phyloP scores from a whole-genome alignment of 2,113 vertebrate species.

The Paracanthobrama guichenoti region DNA sequence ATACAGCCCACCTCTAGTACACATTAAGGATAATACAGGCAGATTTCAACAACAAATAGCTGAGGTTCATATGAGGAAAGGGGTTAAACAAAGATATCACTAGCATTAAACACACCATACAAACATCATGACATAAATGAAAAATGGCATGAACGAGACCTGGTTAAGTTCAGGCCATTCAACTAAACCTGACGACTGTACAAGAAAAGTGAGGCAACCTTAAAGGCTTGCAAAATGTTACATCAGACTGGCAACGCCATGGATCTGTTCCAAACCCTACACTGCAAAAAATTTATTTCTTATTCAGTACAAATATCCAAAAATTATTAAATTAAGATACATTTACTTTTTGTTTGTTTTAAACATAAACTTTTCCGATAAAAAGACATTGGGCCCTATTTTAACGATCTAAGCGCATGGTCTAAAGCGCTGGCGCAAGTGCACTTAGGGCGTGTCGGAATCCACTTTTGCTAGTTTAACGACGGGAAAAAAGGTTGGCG shows the following conservation, averaged over 20 bases:
- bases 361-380: too few species aligned
- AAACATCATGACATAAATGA: slow-evolving; percentile 2
- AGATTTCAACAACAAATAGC: not conserved
- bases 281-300: too few species aligned
- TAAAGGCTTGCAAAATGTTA: not conserved
- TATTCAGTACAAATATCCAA: too few species aligned
- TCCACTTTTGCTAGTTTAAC: too few species aligned
- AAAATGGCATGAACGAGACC: slow-evolving; percentile 12
- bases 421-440: too few species aligned
- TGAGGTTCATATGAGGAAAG: slow-evolving; percentile 16
- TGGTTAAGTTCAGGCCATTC: slow-evolving; percentile 8
- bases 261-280: not conserved
- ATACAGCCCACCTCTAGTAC: not conserved
- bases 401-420: too few species aligned
- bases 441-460: too few species aligned
- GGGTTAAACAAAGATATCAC: slow-evolving; percentile 33
- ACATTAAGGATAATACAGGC: not conserved
- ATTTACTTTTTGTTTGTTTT: too few species aligned
- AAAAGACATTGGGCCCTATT: too few species aligned
- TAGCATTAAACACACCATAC: not conserved
- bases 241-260: not conserved
- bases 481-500: too few species aligned
- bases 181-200: slow-evolving; percentile 9
- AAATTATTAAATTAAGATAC: too few species aligned
- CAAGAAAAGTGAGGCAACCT: not conserved